Evolutionary conservation across 2,113 vertebrate genomes (phyloP), one percentile per base, ranked within the genome.

Genomic region (Paedocypris sp.): DNA sequence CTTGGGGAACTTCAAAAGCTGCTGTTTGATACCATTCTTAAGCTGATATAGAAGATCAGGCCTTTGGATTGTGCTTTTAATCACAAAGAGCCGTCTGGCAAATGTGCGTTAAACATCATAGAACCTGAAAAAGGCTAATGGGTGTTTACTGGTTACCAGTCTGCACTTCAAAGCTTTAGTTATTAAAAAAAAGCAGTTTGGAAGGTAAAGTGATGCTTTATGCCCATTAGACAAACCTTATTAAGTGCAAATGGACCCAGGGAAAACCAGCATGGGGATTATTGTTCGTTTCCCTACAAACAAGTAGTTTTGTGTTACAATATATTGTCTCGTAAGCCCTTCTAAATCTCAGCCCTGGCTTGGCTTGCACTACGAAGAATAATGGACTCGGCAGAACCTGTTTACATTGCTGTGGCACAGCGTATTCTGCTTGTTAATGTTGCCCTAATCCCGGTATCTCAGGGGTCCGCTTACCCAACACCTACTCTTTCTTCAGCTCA

Each of bases 31-130:
- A 63, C 64, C 15, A 29, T 51, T 43, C 48, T 64, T 71, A 72
- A 74, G 60, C 64, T 67, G 62, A 60, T 53, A 36, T 51, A 48
- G 63, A 45, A 66, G 28, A 64, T 39, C 35, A 54, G 62, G 61
- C 61, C 59, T 46, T 62, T 13, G 6, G 23, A 31, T 64, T 45
- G 66, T 72, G 66, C 64, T 72, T 64, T 72, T 64, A 69, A 74
- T 74, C 64, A 64, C 41, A 31, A 61, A 50, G 61, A 57, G 60
- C 48, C 59, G 49, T 53, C 66, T 68, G 65, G 20, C 62, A n/a
- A n/a, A n/a, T n/a, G n/a, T n/a, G n/a, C n/a, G n/a, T n/a, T n/a
- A n/a, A n/a, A n/a, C n/a, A n/a, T n/a, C n/a, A n/a, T n/a, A n/a
- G n/a, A n/a, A n/a, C n/a, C 56, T 63, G 51, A 73, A 62, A 73